These are phyloP conservation scores for Agonopterix alstromeriana DNA, from an alignment of 2,888 invertebrate species.

Conservation along the genomic window DNA sequence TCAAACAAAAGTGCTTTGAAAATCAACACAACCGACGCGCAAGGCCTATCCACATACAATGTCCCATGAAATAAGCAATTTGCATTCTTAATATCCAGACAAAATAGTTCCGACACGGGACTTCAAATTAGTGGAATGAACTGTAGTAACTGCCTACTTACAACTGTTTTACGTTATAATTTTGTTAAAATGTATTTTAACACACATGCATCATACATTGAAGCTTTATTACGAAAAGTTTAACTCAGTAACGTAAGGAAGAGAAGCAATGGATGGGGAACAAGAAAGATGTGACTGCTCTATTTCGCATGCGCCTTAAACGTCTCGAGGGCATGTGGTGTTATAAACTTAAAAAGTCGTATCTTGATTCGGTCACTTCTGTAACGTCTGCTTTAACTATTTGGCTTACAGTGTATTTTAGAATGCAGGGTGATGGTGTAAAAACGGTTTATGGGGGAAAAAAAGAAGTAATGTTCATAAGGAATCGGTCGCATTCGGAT, in stretches of 20 bases:
- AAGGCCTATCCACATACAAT: no score
- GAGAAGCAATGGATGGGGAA: constrained; percentile 32
- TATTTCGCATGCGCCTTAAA: constrained; percentile 63
- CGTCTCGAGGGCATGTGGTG: constrained; percentile 56
- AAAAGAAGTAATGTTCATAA: constrained; percentile 20
- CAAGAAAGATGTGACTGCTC: constrained; percentile 22
- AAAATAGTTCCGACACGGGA: no score
- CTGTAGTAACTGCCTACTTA: constrained; percentile 54
- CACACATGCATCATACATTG: neutral
- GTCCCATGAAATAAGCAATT: no score
- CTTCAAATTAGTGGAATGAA: constrained; percentile 21
- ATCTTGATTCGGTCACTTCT: constrained; percentile 13
- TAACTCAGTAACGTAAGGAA: constrained; percentile 3
- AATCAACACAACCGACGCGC: constrained; percentile 41
- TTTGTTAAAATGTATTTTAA: neutral
- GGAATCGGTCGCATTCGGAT: constrained; percentile 60
- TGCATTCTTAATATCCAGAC: no score
- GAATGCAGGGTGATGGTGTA: constrained; percentile 4
- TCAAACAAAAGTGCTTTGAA: constrained; percentile 59
- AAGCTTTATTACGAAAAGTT: neutral
- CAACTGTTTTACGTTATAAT: constrained; percentile 24
- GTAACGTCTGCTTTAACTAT: no score
- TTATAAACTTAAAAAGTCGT: constrained; percentile 14
- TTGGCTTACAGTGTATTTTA: neutral
- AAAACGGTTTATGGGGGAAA: constrained; percentile 14